These are phyloP conservation scores for Brachymystax lenok DNA, from an alignment of 2,797 vertebrate genomes.

Conservation along the genomic window DNA sequence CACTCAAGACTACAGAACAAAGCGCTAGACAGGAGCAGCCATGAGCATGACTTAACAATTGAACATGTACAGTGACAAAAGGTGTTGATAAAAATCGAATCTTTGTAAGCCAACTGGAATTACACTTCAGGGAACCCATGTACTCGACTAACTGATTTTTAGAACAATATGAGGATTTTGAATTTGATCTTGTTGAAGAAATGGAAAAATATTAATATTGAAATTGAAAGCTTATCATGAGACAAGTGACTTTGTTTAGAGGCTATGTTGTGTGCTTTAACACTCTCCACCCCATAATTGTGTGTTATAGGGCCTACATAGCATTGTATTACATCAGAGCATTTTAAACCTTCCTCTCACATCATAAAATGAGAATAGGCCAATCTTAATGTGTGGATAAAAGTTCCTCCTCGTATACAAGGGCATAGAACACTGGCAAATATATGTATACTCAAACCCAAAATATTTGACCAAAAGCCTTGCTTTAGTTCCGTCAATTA, in stretches of 20 bases:
- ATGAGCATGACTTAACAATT: conserved; percentile 25
- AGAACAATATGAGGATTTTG: conserved; percentile 53
- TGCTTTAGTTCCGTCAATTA: neutral
- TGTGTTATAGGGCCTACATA: neutral
- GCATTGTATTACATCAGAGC: conserved; percentile 8
- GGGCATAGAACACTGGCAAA: conserved; percentile 10
- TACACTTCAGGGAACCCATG: neutral
- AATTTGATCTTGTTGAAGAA: neutral
- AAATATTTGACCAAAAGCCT: conserved; percentile 8
- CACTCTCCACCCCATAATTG: neutral
- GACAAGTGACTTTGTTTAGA: neutral
- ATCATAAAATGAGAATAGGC: conserved; percentile 29
- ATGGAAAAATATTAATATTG: neutral
- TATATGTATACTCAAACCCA: conserved; percentile 2
- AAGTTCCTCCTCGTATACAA: conserved; percentile 29
- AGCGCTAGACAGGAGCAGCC: conserved; percentile 60
- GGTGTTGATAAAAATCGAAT: neutral
- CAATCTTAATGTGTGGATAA: conserved; percentile 16
- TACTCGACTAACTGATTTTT: neutral
- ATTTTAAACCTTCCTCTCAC: conserved; percentile 25
- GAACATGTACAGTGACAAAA: conserved; percentile 6
- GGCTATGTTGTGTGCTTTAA: neutral
- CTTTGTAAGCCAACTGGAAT: neutral
- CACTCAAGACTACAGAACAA: conserved; percentile 71
- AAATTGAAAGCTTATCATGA: neutral